Base-by-base conservation (phyloP, 1,140 invertebrate genomes). In the Drosophila varians region DNA sequence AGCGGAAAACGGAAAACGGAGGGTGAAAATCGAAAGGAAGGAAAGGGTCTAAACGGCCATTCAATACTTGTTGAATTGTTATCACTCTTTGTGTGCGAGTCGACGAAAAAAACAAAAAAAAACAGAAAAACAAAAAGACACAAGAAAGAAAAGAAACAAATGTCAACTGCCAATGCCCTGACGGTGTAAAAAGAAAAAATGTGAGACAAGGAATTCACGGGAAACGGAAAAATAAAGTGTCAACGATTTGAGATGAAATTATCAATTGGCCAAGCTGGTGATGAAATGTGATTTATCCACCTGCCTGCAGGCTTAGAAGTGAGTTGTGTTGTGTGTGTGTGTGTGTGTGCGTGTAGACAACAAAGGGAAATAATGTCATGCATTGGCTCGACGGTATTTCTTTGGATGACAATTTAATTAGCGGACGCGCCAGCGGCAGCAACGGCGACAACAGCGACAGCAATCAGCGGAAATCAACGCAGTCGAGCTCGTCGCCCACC, bases 331-430 rank as follows among this genome's bases (percentile, higher is more conserved):
- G 23, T 31, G 14, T 48, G 46, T 19, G n/a, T 47, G 14, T 60
- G 36, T 55, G 56, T 68, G 52, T 57, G 52, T 47, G 47, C 38
- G 70, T 40, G 58, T 49, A 47, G 70, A 52, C 40, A 56, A 76
- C 55, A 77, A 83, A 65, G 36, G 77, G 74, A 84, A 72, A 88
- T 83, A 84, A 90, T 90, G 89, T 84, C 89, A 90, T 90, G 89
- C 86, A 90, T 90, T 90, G 89, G 89, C 70, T 90, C 73, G 89
- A 90, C 89, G 89, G 89, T 25, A 87, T 90, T 80, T 89, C 89
- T 56, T 83, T 90, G 62, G 89, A 90, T 80, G 89, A 90, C 80
- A 90, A 90, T 90, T 90, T 90, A 90, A 90, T 90, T 83, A 90
- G 89, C 82, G 87, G 87, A 83, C 87, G 78, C 65, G 71, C 77